Percentiles rank a stretch among this genome's conserved stretches.
phyloP scores from a whole-genome alignment of 1,140 invertebrate genomes.

The Philopotamus ludificatus region DNA sequence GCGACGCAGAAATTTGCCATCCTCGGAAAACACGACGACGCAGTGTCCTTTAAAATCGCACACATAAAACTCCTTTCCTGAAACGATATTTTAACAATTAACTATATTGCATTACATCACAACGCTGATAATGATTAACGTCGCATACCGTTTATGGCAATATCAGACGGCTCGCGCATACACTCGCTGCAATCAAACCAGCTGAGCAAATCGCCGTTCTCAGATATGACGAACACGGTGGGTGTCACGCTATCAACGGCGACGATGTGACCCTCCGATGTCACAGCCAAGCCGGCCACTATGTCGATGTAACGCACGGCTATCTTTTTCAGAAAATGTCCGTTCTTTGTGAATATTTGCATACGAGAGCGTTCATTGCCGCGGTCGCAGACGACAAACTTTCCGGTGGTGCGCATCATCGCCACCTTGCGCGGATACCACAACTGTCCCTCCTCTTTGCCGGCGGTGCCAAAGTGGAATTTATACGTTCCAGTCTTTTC shows the following conservation, averaged over 20 bases:
- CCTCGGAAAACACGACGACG: conserved; percentile 92
- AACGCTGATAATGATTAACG: background rate
- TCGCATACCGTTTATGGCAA: conserved; percentile 84
- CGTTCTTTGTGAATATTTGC: conserved; percentile 91
- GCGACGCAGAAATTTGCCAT: conserved; percentile 85
- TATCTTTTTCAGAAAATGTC: conserved; percentile 89
- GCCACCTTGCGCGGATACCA: conserved; percentile 97
- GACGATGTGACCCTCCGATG: conserved; percentile 86
- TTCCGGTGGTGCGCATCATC: conserved; percentile 81
- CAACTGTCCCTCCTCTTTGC: conserved; percentile 92
- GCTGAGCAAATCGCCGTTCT: conserved; percentile 83
- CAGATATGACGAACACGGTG: conserved; percentile 91
- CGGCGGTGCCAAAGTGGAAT: conserved; percentile 85
- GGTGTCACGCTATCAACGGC: conserved; percentile 97
- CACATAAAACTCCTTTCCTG: conserved; percentile 93
- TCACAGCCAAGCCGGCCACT: conserved; percentile 93
- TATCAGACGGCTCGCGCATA: conserved; percentile 96
- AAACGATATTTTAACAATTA: conserved; percentile 42
- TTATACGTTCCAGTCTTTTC: conserved; percentile 87
- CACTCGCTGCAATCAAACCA: conserved; percentile 98
- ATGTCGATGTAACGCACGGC: conserved; percentile 93
- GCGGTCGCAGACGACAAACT: conserved; percentile 94
- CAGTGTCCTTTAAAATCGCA: conserved; percentile 98
- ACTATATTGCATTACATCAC: background rate
- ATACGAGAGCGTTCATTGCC: conserved; percentile 94